Conservation (phyloP, 2,888 invertebrate genomes). For the Drosophila tripunctata region DNA sequence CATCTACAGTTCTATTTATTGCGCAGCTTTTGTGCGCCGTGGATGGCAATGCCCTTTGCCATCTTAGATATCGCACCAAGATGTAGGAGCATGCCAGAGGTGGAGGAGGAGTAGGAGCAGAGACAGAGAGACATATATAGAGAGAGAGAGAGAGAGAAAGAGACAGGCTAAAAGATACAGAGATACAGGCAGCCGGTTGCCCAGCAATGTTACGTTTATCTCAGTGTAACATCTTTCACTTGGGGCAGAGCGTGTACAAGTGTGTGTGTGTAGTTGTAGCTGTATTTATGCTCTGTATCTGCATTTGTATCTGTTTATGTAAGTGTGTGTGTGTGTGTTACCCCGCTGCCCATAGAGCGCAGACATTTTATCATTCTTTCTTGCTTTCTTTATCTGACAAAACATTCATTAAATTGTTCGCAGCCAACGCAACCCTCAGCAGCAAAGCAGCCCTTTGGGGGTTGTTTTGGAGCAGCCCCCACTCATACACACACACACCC, state of each 20-base stretch:
- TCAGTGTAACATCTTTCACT: constrained; percentile 77
- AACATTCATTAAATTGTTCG: constrained; percentile 79
- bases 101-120: neutral
- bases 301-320: constrained; percentile 9
- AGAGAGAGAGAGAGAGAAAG: neutral
- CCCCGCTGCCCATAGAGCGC: constrained; percentile 44
- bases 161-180: no score
- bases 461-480: constrained; percentile 71
- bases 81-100: constrained; percentile 28
- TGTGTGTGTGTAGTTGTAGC: constrained; percentile 15
- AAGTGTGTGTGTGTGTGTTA: constrained; percentile 23
- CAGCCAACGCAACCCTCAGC: constrained; percentile 59
- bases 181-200: constrained; percentile 36
- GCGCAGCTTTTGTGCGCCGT: constrained; percentile 75
- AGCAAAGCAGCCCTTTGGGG: constrained; percentile 63
- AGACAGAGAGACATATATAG: neutral
- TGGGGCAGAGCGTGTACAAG: constrained; percentile 35
- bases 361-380: constrained; percentile 55
- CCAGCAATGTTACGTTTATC: constrained; percentile 67
- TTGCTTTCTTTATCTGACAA: constrained; percentile 67
- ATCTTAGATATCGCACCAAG: constrained; percentile 79
- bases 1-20: constrained; percentile 70
- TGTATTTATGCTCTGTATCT: constrained; percentile 2
- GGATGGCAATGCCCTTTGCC: constrained; percentile 82
- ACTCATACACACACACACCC: constrained; percentile 22